phyloP scores from a whole-genome alignment of 1,140 invertebrate genomes.

The Rhizoglyphus robini region DNA sequence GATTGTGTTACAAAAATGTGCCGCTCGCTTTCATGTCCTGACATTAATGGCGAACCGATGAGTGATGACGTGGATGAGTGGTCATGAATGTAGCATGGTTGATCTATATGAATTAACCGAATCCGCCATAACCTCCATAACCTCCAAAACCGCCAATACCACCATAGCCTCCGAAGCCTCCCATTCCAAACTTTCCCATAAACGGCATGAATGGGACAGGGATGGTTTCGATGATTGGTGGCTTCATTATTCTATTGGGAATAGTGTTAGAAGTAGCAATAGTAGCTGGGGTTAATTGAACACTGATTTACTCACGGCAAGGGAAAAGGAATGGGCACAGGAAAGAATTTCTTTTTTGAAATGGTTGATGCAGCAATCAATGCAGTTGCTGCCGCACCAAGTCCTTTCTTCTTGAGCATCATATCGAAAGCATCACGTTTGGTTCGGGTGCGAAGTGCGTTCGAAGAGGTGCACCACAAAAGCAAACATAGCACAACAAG shows the following conservation, averaged over 20 bases:
- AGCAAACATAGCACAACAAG: background rate
- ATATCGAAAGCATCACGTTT: background rate
- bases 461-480: background rate
- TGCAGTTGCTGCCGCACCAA: conserved; percentile 2
- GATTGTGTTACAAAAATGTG: too few relatives aligned
- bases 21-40: too few relatives aligned
- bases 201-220: background rate
- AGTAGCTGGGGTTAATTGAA: background rate
- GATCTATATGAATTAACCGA: too few relatives aligned
- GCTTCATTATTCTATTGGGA: conserved; percentile 3
- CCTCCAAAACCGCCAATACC: background rate
- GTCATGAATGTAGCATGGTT: too few relatives aligned
- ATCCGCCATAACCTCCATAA: background rate
- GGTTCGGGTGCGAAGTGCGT: background rate
- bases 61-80: too few relatives aligned
- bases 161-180: background rate
- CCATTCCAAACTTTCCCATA: background rate
- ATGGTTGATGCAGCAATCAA: background rate
- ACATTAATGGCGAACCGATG: too few relatives aligned
- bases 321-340: background rate
- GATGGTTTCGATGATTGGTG: background rate
- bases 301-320: background rate
- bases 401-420: background rate
- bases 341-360: background rate
- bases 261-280: too few relatives aligned